These are phyloP conservation scores for Malurus alboscapulatus DNA, from an alignment of 2,113 vertebrate genomes.

Conservation along the genomic window DNA sequence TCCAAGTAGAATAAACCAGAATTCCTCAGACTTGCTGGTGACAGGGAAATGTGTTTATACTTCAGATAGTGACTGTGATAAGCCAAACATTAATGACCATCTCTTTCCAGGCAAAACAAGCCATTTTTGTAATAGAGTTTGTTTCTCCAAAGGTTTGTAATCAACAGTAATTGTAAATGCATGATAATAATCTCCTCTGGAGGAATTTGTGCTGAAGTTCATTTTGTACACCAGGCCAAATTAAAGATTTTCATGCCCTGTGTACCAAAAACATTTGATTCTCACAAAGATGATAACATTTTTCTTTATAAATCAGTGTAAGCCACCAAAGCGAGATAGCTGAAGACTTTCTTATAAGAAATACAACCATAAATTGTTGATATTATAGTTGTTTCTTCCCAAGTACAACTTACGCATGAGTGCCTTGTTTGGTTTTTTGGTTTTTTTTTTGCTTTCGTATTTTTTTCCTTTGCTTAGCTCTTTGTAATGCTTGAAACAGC, in stretches of 20 bases:
- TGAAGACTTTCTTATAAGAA: background rate
- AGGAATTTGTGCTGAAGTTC: background rate
- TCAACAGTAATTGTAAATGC: background rate
- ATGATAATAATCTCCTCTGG: slow-evolving; percentile 6
- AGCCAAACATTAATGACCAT: background rate
- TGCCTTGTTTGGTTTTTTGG: background rate
- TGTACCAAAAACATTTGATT: slow-evolving; percentile 27
- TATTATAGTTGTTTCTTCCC: background rate
- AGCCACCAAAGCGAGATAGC: background rate
- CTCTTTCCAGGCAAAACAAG: slow-evolving; percentile 39
- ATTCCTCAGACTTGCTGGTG: background rate
- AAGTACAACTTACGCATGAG: background rate
- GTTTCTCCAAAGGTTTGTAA: background rate
- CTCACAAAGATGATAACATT: background rate
- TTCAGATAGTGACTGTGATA: background rate
- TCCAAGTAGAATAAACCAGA: background rate
- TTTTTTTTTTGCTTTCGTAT: background rate
- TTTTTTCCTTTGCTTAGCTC: background rate
- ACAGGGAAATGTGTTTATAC: background rate
- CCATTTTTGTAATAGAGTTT: background rate
- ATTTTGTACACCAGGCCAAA: slow-evolving; percentile 41
- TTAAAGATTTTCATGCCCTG: slow-evolving; percentile 20
- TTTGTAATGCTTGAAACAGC: background rate
- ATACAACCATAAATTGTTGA: background rate
- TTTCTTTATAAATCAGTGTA: background rate